Evolutionary conservation across 2,888 invertebrate species (phyloP), one percentile per base, ranked within the genome.

Genomic region (Drosophila nigritarsus): DNA sequence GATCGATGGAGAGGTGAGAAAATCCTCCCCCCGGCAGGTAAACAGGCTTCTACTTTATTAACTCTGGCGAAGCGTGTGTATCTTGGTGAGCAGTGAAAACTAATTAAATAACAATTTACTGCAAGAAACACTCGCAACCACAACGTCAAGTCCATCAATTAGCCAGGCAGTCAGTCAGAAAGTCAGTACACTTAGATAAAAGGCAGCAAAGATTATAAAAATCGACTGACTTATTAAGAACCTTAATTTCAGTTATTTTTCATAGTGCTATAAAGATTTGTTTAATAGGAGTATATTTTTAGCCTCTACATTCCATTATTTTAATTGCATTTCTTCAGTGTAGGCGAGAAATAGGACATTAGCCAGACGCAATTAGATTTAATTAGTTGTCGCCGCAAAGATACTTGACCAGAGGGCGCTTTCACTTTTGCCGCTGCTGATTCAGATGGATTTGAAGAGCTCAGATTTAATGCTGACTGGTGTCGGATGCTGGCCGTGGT

Each of bases 101-200:
- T 82, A 86, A 86, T 88, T 82, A 82, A 86, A 85, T 78, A 82
- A 80, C 82, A 88, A 83, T 83, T 85, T 88, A 80, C 80, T 80
- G 65, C 54, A 70, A 83, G 20, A 69, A 75, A 53, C 54, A 45
- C 40, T 45, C 13, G 13, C 13, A 13, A 20, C 51, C 63, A 7
- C 38, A 66, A 53, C 40, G 36, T 55, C 13, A 38, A 45, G 30
- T 32, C 60, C 62, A 55, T 45, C 60, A 64, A 68, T 68, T 36
- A 65, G 60, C 51, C 36, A 59, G 65, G 2, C 34, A 34, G 51
- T 34, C 60, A 73, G 20, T 34, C 64, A 36, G 32, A 48, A 49
- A 54, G 68, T 36, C 40, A 6, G 15, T 53, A 54, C 36, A 38
- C 54, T 54, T 3, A 18, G 11, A 24, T 24, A 24, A 53, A 34